phyloP scores from a whole-genome alignment of 2,113 vertebrate genomes.

The Equus quagga region DNA sequence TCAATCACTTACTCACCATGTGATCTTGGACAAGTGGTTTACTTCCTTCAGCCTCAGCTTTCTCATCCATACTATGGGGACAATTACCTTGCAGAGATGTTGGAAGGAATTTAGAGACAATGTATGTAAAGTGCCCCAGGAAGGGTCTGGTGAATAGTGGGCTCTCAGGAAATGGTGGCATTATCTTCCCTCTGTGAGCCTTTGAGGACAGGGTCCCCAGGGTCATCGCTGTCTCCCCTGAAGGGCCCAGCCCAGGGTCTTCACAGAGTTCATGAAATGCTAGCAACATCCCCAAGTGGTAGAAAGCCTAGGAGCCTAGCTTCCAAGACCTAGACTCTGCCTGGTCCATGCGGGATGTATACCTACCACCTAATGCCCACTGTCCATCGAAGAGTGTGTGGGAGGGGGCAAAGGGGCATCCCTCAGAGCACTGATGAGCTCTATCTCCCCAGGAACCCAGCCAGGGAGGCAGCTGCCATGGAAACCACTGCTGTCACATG shows the following conservation, averaged over 20 bases:
- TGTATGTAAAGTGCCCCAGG: not conserved
- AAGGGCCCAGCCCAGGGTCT: not conserved
- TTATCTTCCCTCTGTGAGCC: conserved; percentile 8
- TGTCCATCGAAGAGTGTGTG: not conserved
- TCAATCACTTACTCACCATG: not conserved
- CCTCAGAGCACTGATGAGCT: not conserved
- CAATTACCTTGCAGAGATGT: not conserved
- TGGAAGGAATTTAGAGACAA: conserved; percentile 18
- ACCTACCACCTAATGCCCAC: not conserved
- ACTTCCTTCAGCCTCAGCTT: not conserved
- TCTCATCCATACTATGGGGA: not conserved
- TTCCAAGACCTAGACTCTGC: not conserved
- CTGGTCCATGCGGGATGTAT: not conserved
- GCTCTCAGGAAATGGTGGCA: not conserved
- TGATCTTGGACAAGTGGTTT: not conserved
- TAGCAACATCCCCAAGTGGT: not conserved
- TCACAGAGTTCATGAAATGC: not conserved
- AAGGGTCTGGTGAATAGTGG: not conserved
- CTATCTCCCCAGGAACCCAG: conserved; percentile 83
- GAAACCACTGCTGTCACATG: conserved; percentile 81
- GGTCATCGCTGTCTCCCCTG: not conserved
- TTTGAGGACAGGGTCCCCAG: not conserved
- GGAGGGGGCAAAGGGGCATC: not conserved
- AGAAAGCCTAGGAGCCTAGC: not conserved
- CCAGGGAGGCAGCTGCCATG: conserved; percentile 81